A percentile compares a stretch with the other conserved stretches of the same genome.
phyloP scores from a whole-genome alignment of 2,113 vertebrate genomes.

The Carassius carassius region DNA sequence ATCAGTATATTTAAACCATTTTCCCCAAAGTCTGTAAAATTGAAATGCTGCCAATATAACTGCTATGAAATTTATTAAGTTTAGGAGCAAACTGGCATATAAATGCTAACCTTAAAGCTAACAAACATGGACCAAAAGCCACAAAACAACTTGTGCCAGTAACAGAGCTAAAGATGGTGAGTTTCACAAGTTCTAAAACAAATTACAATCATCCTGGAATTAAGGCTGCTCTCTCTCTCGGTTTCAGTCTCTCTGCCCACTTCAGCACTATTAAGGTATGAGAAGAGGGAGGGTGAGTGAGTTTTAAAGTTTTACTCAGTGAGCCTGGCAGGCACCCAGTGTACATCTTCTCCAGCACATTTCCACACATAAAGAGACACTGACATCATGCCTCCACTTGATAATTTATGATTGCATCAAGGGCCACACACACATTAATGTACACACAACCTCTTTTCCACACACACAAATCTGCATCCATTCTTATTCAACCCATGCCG shows the following conservation, averaged over 20 bases:
- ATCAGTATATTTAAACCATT: too few relatives aligned
- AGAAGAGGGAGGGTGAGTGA: background rate
- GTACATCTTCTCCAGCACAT: conserved; percentile 28
- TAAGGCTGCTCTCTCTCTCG: background rate
- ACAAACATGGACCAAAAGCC: too few relatives aligned
- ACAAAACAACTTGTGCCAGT: background rate
- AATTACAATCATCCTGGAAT: background rate
- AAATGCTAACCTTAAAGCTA: too few relatives aligned
- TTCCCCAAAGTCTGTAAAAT: too few relatives aligned
- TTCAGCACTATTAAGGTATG: conserved; percentile 39
- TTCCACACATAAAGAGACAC: conserved; percentile 17
- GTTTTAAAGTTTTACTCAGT: conserved; percentile 9
- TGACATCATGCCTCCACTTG: conserved; percentile 31
- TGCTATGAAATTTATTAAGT: too few relatives aligned
- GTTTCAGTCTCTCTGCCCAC: conserved; percentile 54
- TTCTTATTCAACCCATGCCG: conserved; percentile 16
- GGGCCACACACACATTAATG: background rate
- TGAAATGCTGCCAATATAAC: too few relatives aligned
- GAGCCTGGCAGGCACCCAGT: conserved; percentile 1
- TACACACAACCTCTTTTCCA: background rate
- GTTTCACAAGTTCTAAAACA: background rate
- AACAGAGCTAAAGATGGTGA: background rate
- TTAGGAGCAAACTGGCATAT: too few relatives aligned
- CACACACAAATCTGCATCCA: conserved; percentile 11
- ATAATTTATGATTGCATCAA: conserved; percentile 32